A percentile compares a stretch with the other conserved stretches of the same genome.
These are phyloP conservation scores for Nowickia ferox DNA, from an alignment of 2,888 invertebrate genomes.

Conservation along the genomic window DNA sequence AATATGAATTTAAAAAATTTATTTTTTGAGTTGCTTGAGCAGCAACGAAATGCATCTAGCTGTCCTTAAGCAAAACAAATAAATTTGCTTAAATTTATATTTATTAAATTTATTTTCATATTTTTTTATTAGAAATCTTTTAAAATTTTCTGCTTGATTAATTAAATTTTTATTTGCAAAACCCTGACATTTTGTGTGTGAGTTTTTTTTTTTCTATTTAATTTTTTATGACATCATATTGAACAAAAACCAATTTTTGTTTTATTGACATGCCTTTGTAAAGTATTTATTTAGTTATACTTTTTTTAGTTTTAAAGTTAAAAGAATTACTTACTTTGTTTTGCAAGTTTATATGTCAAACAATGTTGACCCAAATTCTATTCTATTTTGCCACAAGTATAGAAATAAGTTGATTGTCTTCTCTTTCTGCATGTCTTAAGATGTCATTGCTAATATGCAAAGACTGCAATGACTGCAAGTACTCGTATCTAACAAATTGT, in stretches of 20 bases:
- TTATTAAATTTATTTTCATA: neutral
- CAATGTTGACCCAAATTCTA: constrained; percentile 34
- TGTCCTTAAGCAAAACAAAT: too few species aligned
- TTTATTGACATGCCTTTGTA: neutral
- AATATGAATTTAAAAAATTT: too few species aligned
- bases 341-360: constrained; percentile 17
- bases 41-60: too few species aligned
- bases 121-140: neutral
- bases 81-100: neutral
- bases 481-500: constrained; percentile 8
- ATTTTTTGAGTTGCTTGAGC: too few species aligned
- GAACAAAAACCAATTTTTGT: neutral
- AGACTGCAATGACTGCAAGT: neutral
- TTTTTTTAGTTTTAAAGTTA: neutral
- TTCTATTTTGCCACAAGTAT: constrained; percentile 20
- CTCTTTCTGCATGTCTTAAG: neutral
- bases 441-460: constrained; percentile 10
- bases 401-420: constrained; percentile 7
- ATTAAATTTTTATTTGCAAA: neutral
- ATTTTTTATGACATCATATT: neutral
- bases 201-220: neutral
- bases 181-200: neutral
- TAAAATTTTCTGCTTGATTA: constrained; percentile 6
- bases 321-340: neutral
- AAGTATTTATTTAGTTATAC: neutral